These are phyloP conservation scores for Heliconius charithonia DNA, from an alignment of 2,888 invertebrate genomes.

Conservation along the genomic window DNA sequence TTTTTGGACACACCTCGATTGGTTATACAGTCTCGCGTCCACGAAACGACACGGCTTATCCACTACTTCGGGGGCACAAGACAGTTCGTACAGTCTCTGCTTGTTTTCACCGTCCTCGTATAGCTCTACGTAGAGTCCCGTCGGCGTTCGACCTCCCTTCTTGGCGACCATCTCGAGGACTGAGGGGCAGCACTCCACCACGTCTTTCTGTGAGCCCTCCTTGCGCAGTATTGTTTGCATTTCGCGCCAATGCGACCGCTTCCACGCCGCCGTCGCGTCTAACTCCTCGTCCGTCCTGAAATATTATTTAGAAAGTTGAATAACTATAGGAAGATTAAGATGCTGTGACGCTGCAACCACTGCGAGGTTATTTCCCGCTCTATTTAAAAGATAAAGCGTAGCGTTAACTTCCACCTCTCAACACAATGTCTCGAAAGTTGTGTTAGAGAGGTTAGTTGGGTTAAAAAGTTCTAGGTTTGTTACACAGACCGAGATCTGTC, in stretches of 20 bases:
- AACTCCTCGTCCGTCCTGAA: conserved; percentile 74
- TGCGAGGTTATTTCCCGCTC: too few relatives aligned
- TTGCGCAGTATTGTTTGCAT: conserved; percentile 85
- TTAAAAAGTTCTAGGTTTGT: too few relatives aligned
- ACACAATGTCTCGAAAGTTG: too few relatives aligned
- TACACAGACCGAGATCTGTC: too few relatives aligned
- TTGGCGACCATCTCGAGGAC: conserved; percentile 90
- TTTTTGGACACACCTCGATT: conserved; percentile 92
- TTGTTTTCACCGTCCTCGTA: conserved; percentile 88
- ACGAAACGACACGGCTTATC: conserved; percentile 90
- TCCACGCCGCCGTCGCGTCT: conserved; percentile 76
- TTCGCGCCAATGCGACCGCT: conserved; percentile 85
- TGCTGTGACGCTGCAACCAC: too few relatives aligned
- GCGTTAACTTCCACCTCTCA: neutral
- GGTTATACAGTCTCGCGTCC: conserved; percentile 86
- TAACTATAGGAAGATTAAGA: neutral
- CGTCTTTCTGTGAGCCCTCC: conserved; percentile 77
- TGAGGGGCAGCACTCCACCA: conserved; percentile 92
- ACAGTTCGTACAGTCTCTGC: conserved; percentile 91
- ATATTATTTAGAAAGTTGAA: neutral
- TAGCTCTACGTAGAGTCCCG: conserved; percentile 88
- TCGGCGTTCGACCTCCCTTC: conserved; percentile 89
- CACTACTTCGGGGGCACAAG: conserved; percentile 88
- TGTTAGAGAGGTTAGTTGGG: too few relatives aligned
- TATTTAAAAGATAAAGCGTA: neutral